phyloP scores from a whole-genome alignment of 2,888 invertebrate genomes.

The Ctenicera cuprea region DNA sequence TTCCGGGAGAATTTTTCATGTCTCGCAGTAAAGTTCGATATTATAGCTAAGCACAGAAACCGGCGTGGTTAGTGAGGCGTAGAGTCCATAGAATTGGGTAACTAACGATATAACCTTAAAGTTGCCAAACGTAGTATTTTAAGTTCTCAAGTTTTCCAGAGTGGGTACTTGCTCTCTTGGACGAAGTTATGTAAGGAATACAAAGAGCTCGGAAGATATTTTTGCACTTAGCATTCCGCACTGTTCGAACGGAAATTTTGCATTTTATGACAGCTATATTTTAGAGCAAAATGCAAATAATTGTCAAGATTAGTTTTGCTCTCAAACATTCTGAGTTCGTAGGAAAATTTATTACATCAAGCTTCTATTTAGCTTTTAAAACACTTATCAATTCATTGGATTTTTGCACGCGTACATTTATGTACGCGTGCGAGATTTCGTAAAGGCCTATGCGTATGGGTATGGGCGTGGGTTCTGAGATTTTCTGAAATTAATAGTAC shows the following conservation, averaged over 20 bases:
- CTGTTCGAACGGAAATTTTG: constrained; percentile 11
- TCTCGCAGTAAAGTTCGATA: constrained; percentile 37
- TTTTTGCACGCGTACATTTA: no score
- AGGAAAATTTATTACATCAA: no score
- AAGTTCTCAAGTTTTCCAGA: constrained; percentile 39
- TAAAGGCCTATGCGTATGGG: no score
- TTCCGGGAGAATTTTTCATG: constrained; percentile 23
- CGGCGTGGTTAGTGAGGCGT: constrained; percentile 43
- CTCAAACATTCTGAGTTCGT: no score
- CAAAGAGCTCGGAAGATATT: constrained; percentile 21
- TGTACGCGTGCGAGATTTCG: no score
- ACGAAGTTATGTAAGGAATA: constrained; percentile 13
- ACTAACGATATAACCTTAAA: constrained; percentile 48
- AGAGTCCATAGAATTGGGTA: constrained; percentile 42
- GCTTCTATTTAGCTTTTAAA: no score
- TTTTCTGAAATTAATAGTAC: no score
- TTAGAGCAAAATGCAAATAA: not conserved
- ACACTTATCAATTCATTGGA: no score
- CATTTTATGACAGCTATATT: constrained; percentile 3
- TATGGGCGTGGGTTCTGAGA: no score
- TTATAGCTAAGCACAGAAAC: constrained; percentile 36
- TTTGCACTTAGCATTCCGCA: not conserved
- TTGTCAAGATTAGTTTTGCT: not conserved
- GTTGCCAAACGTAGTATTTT: constrained; percentile 47
- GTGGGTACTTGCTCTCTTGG: constrained; percentile 15